Conservation (phyloP, 2,797 vertebrate species). For the Adelosebastes latens region DNA sequence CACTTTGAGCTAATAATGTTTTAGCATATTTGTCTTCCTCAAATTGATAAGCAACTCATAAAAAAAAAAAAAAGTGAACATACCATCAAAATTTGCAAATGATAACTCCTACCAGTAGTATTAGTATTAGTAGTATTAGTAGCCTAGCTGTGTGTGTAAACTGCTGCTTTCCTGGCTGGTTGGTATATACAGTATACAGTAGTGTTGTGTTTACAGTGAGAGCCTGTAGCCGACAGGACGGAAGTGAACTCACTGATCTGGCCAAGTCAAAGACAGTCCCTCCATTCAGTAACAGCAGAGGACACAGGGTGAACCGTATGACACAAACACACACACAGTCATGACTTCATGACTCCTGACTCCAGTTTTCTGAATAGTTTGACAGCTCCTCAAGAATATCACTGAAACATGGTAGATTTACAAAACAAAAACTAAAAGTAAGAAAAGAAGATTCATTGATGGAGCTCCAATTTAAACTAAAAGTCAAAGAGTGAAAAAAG, state of each 20-base stretch:
- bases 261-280: conserved; percentile 53
- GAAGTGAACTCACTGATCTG: conserved; percentile 45
- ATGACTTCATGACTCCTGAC: conserved; percentile 45
- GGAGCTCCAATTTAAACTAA: neutral
- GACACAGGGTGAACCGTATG: conserved; percentile 37
- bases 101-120: neutral
- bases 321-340: conserved; percentile 11
- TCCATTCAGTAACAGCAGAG: conserved; percentile 49
- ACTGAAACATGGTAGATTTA: neutral
- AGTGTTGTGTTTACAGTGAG: conserved; percentile 45
- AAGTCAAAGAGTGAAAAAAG: neutral
- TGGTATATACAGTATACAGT: neutral
- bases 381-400: neutral
- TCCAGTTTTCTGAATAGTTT: conserved; percentile 9
- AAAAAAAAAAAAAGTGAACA: neutral
- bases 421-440: neutral
- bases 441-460: neutral
- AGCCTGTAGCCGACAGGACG: conserved; percentile 35
- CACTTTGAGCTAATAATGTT: no score
- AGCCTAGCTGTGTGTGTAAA: neutral
- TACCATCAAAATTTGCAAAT: neutral
- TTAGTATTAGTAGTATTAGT: neutral
- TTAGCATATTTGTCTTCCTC: no score
- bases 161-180: neutral
- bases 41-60: neutral